Evolutionary conservation across 2,888 invertebrate genomes (phyloP).

Genomic region (Baccha elongata): DNA sequence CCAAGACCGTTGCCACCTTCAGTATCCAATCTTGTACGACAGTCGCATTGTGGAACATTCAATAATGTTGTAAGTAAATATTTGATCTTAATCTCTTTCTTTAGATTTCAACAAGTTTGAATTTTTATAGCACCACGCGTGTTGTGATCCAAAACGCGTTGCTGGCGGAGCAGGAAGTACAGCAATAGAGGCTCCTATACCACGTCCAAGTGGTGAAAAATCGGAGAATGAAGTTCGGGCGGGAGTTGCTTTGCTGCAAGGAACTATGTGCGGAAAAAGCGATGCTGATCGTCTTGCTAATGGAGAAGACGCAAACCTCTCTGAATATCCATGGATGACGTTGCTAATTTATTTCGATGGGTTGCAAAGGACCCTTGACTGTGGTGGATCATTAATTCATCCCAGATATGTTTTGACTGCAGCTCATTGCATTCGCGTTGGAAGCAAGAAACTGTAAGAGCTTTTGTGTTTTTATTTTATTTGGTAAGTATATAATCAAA

Average conservation of each 20-base stretch:
- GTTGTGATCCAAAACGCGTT: conserved; percentile 38
- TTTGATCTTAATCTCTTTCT: background rate
- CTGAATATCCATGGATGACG: conserved; percentile 90
- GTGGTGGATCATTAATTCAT: conserved; percentile 75
- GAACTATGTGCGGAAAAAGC: conserved; percentile 83
- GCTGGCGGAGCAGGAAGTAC: conserved; percentile 10
- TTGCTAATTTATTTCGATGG: conserved; percentile 84
- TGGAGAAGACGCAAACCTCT: conserved; percentile 85
- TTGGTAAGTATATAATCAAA: background rate
- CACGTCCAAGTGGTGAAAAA: background rate
- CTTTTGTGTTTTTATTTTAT: background rate
- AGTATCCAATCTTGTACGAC: conserved; percentile 27
- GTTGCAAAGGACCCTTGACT: conserved; percentile 76
- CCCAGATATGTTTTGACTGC: conserved; percentile 75
- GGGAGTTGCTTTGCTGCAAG: conserved; percentile 53
- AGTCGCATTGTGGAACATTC: conserved; percentile 52
- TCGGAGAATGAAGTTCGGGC: conserved; percentile 5
- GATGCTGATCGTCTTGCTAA: conserved; percentile 84
- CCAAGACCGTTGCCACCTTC: conserved; percentile 43
- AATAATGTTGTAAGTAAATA: conserved; percentile 43
- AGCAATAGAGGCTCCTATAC: background rate
- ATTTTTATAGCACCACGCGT: conserved; percentile 44
- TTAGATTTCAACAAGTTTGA: background rate
- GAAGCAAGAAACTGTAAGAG: conserved; percentile 46
- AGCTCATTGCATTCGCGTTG: conserved; percentile 74